Evolutionary conservation across 2,797 vertebrate species (phyloP), one percentile per base, ranked within the genome.

Genomic region (Centroberyx gerrardi): DNA sequence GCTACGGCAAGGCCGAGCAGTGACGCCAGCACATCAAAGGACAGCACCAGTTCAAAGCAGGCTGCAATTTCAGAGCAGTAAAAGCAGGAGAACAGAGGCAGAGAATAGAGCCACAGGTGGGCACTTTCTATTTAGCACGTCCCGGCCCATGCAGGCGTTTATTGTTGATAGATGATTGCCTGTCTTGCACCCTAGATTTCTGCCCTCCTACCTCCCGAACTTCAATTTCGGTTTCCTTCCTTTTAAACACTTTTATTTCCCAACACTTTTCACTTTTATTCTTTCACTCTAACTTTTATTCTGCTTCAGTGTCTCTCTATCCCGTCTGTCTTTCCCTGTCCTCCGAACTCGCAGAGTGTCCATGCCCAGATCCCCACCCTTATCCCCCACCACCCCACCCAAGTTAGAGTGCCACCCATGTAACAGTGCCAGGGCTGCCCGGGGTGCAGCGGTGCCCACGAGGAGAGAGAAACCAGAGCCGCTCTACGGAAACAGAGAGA

Each of bases 101-200:
- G 69, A 85, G 86, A 93, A 90, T 82, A 78, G 93, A 89, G 71
- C 90, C 80, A 83, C 91, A 93, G 91, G 91, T 91, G 91, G 86
- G 79, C 87, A 75, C 85, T 86, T 85, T 88, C 72, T 88, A 77
- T 84, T 75, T 68, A 62, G 51, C 72, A 78, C 13, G 51, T 51
- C 52, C 58, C 65, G 8, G 68, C 72, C 74, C 36, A 51, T 55
- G 68, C 75, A 79, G 62, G 59, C 71, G 72, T 86, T 82, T 83
- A 68, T 59, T 92, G 86, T 87, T 89, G 85, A 90, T 62, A 84
- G 80, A 85, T 88, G 85, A 91, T 91, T 91, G 88, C 81, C 83
- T 63, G 59, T 63, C 61, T 78, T 18, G 8, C 67, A 66, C 71
- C 68, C 29, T 38, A 33, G 36, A 58, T 59, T 78, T 76, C 67